These are phyloP conservation scores for Acholoe squamosa DNA, from an alignment of 2,888 invertebrate species.

Conservation along the genomic window DNA sequence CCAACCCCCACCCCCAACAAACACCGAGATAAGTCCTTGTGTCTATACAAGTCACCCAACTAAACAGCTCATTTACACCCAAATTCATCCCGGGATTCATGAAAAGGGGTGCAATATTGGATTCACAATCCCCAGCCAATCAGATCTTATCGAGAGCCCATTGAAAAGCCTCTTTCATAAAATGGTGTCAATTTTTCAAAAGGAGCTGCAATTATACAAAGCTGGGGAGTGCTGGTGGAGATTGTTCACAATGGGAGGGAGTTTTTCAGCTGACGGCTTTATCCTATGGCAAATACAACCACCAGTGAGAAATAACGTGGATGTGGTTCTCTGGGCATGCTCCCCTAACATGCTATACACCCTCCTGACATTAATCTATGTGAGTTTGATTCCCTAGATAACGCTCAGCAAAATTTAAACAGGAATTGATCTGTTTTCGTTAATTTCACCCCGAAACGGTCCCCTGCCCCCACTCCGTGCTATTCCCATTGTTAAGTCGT, in stretches of 20 bases:
- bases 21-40: neutral
- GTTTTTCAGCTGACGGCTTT: slow-evolving; percentile 12
- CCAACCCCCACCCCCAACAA: neutral
- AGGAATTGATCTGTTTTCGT: slow-evolving; percentile 16
- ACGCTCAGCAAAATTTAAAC: neutral
- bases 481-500: neutral
- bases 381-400: slow-evolving; percentile 1
- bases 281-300: neutral
- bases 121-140: slow-evolving; percentile 6
- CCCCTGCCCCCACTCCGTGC: neutral
- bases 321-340: neutral
- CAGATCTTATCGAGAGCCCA: neutral
- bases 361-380: neutral
- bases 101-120: neutral
- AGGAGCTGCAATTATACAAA: slow-evolving; percentile 17
- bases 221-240: neutral
- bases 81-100: neutral
- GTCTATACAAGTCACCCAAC: neutral
- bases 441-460: neutral
- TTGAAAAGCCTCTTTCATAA: neutral
- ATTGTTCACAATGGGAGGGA: neutral
- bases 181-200: slow-evolving; percentile 34
- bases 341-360: neutral
- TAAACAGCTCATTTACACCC: slow-evolving; percentile 16
- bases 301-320: neutral